Percentiles rank a stretch among this genome's conserved stretches.
Conservation (phyloP, 2,113 vertebrate species). For the Microtus montanus region DNA sequence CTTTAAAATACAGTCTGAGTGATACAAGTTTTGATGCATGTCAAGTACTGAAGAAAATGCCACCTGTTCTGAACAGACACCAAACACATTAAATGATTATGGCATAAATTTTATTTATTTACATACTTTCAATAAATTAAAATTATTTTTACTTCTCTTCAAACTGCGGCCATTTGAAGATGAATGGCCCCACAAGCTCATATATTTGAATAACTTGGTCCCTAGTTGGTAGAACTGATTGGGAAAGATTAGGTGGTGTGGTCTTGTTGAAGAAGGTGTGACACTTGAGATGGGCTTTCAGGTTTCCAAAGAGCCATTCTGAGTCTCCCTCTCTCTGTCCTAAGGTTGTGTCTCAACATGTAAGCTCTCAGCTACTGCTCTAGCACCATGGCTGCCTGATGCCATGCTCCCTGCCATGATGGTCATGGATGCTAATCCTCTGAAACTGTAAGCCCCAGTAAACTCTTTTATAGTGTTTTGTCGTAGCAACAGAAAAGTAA, state of each 20-base stretch:
- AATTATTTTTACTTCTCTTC: slow-evolving; percentile 37
- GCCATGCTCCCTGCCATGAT: too few relatives aligned
- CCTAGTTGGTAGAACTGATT: neutral
- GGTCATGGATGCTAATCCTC: neutral
- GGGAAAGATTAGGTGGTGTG: neutral
- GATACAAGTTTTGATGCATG: neutral
- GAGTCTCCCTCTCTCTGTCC: neutral
- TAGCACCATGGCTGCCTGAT: neutral
- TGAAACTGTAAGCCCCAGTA: neutral
- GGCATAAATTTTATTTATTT: neutral
- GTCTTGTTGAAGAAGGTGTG: neutral
- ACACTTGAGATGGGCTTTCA: neutral
- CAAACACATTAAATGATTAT: neutral
- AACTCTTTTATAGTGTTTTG: neutral
- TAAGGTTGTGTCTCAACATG: neutral
- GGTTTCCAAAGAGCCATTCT: neutral
- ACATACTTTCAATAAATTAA: neutral
- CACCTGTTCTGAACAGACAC: neutral
- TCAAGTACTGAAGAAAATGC: slow-evolving; percentile 5
- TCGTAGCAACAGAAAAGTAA: neutral
- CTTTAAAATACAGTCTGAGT: slow-evolving; percentile 4
- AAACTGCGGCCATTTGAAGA: neutral
- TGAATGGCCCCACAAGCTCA: neutral
- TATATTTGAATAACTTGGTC: neutral
- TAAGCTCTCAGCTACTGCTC: neutral